Evolutionary conservation across 1,140 invertebrate species (phyloP).

Genomic region (Bombus picipes): DNA sequence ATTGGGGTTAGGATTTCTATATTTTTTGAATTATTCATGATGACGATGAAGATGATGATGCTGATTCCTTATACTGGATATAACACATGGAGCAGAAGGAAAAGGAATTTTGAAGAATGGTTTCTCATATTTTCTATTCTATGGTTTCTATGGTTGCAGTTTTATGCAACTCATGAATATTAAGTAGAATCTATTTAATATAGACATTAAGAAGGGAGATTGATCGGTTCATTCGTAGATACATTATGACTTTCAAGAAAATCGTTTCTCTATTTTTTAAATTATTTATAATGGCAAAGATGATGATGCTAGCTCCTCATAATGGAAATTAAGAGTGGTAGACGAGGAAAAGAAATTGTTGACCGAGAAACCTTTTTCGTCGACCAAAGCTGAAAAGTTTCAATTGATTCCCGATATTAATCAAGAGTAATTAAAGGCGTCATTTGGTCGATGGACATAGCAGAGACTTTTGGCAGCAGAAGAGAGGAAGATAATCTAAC

Average conservation of each 20-base stretch:
- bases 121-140: too few species aligned
- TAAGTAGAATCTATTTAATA: too few species aligned
- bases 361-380: not conserved
- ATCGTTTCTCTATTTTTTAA: not conserved
- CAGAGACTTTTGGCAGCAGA: not conserved
- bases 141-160: too few species aligned
- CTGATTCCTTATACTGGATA: too few species aligned
- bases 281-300: not conserved
- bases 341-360: not conserved
- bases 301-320: not conserved
- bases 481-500: conserved; percentile 35
- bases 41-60: too few species aligned
- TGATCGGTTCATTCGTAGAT: too few species aligned
- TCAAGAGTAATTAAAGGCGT: conserved; percentile 38
- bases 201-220: too few species aligned
- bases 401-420: conserved; percentile 23
- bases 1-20: too few species aligned
- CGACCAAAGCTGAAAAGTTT: not conserved
- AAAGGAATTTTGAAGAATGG: too few species aligned
- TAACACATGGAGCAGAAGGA: too few species aligned
- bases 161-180: too few species aligned
- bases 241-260: not conserved
- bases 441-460: conserved; percentile 10
- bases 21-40: too few species aligned
- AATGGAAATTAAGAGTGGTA: not conserved